Conservation (phyloP, 1,140 invertebrate species). For the Philopotamus ludificatus region DNA sequence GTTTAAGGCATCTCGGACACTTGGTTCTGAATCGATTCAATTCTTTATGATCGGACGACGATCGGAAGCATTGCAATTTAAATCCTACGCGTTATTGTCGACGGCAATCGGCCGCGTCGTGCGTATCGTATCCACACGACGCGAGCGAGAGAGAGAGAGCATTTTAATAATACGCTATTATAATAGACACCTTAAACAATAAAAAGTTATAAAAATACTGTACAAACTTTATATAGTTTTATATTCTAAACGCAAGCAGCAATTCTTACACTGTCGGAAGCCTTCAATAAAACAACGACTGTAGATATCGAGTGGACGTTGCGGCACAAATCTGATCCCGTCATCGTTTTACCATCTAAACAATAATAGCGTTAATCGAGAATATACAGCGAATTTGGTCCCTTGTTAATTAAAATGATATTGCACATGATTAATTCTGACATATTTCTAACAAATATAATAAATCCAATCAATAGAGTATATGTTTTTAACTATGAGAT, state of each 20-base stretch:
- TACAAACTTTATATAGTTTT: slow-evolving; percentile 32
- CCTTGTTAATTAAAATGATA: too few relatives aligned
- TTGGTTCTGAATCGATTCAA: neutral
- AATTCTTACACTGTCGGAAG: neutral
- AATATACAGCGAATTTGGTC: too few relatives aligned
- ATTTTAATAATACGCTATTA: neutral
- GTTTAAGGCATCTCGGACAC: slow-evolving; percentile 40
- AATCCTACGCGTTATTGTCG: neutral
- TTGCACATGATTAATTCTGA: too few relatives aligned
- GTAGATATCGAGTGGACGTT: neutral
- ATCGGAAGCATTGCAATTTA: neutral
- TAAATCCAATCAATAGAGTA: too few relatives aligned
- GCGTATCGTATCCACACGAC: too few relatives aligned
- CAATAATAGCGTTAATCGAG: too few relatives aligned
- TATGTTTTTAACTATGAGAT: too few relatives aligned
- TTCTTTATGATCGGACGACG: too few relatives aligned
- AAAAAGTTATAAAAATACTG: slow-evolving; percentile 40
- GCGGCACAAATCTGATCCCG: neutral
- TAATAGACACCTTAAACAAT: slow-evolving; percentile 36
- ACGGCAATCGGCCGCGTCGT: neutral
- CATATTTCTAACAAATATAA: too few relatives aligned
- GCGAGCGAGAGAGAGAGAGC: too few relatives aligned
- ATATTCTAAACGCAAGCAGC: slow-evolving; percentile 22
- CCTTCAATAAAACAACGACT: neutral
- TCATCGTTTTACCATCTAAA: neutral